phyloP scores from a whole-genome alignment of 2,113 vertebrate genomes.

The Silurus asotus region DNA sequence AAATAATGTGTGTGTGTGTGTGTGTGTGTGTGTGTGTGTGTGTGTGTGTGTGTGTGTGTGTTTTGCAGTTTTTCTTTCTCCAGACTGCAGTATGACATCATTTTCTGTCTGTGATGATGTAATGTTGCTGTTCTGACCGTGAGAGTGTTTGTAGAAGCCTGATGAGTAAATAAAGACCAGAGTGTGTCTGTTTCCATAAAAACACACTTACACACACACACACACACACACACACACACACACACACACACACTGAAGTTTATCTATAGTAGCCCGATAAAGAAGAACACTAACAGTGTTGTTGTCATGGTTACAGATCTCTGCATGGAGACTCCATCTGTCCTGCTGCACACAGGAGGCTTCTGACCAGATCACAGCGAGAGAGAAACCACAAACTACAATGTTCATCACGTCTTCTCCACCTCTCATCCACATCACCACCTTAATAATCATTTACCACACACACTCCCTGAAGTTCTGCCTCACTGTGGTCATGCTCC shows the following conservation, averaged over 20 bases:
- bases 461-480: not conserved
- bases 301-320: conserved; percentile 38
- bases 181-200: not conserved
- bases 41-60: conserved; percentile 1
- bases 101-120: conserved; percentile 77
- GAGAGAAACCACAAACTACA: not conserved
- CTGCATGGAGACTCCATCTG: not conserved
- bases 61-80: not conserved
- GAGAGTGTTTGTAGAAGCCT: conserved; percentile 64
- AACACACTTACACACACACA: conserved; percentile 7
- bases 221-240: conserved; percentile 35
- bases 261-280: not conserved
- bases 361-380: not conserved
- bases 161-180: conserved; percentile 30
- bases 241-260: not conserved
- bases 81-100: conserved; percentile 71
- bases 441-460: not conserved
- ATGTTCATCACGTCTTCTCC: not conserved
- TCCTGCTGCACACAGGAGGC: not conserved
- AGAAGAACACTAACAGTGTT: not conserved
- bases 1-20: not conserved
- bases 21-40: conserved; percentile 44
- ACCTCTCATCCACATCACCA: not conserved
- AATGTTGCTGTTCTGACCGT: conserved; percentile 52
- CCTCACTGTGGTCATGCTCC: not conserved